Evolutionary conservation across 2,888 invertebrate species (phyloP).

Genomic region (Euproctis similis): DNA sequence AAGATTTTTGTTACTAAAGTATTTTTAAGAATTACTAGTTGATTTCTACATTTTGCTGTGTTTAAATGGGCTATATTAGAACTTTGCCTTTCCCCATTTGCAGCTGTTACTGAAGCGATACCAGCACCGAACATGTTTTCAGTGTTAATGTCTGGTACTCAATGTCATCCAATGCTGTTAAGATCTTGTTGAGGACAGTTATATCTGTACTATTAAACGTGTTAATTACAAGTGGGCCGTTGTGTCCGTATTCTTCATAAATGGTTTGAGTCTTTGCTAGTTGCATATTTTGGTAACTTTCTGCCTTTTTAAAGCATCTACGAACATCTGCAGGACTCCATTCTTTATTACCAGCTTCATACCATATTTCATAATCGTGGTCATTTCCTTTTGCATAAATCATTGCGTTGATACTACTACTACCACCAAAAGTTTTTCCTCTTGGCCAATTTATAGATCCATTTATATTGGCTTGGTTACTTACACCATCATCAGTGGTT

Average conservation of each 20-base stretch:
- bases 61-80: conserved; percentile 76
- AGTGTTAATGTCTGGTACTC: conserved; percentile 53
- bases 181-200: conserved; percentile 20
- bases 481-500: conserved; percentile 82
- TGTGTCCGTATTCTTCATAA: conserved; percentile 1
- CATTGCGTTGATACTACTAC: conserved; percentile 71
- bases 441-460: conserved; percentile 63
- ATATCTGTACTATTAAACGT: conserved; percentile 1
- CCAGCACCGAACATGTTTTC: conserved; percentile 58
- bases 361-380: conserved; percentile 70
- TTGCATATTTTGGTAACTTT: conserved; percentile 43
- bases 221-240: conserved; percentile 2
- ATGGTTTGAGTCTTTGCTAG: conserved; percentile 7
- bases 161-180: conserved; percentile 48
- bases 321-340: conserved; percentile 69
- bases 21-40: conserved; percentile 12
- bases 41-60: conserved; percentile 19
- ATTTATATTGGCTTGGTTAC: conserved; percentile 77
- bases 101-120: conserved; percentile 55
- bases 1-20: conserved; percentile 14
- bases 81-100: conserved; percentile 59
- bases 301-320: conserved; percentile 62
- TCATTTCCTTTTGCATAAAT: conserved; percentile 68
- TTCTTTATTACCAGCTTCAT: conserved; percentile 59
- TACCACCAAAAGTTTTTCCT: conserved; percentile 78